These are phyloP conservation scores for Lerista edwardsae DNA, from an alignment of 2,797 vertebrate species.

Conservation along the genomic window DNA sequence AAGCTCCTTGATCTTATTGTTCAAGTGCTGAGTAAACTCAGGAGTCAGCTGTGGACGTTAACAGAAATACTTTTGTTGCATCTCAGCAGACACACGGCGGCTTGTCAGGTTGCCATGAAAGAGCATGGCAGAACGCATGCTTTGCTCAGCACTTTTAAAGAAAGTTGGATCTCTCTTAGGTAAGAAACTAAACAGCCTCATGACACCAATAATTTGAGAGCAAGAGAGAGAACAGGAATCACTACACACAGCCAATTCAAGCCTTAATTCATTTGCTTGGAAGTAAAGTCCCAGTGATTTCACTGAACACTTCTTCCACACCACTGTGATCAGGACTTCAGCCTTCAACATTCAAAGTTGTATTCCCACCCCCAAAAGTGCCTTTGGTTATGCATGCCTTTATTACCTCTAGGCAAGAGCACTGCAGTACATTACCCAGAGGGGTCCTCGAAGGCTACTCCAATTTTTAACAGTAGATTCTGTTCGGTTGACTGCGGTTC, in stretches of 20 bases:
- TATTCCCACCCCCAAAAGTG: too few species aligned
- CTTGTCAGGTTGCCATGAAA: neutral
- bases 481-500: neutral
- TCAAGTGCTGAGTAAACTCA: conserved; percentile 86
- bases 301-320: neutral
- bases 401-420: conserved; percentile 11
- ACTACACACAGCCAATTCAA: neutral
- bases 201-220: neutral
- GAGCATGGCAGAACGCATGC: neutral
- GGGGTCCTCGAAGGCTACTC: conserved; percentile 20
- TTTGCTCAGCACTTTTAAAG: neutral
- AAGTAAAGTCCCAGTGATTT: neutral
- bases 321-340: neutral
- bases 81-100: neutral
- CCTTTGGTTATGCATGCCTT: neutral
- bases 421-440: conserved; percentile 5
- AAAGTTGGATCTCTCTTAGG: neutral
- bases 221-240: neutral
- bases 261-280: neutral
- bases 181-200: neutral
- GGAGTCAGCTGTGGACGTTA: conserved; percentile 81
- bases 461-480: conserved; percentile 13
- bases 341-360: conserved; percentile 6
- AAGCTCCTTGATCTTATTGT: conserved; percentile 88
- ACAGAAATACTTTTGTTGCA: neutral